These are phyloP conservation scores for Meiosimyza platycephala DNA, from an alignment of 2,888 invertebrate species.

Conservation along the genomic window DNA sequence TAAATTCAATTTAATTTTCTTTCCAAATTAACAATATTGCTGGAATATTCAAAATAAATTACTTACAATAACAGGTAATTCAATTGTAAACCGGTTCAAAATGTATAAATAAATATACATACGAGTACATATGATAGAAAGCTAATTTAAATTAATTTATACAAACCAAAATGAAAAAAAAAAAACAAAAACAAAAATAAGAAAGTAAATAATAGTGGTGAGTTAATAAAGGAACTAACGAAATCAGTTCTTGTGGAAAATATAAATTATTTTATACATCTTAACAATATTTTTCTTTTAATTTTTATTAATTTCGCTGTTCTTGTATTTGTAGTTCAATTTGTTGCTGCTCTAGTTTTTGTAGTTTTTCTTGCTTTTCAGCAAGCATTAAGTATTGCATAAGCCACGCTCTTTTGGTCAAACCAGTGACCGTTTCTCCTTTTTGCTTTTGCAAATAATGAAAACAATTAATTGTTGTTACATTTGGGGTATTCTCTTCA, in stretches of 20 bases:
- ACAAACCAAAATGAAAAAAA: not conserved
- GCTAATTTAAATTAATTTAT: not conserved
- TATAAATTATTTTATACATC: slow-evolving; percentile 38
- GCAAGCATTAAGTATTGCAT: slow-evolving; percentile 49
- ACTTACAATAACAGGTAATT: not conserved
- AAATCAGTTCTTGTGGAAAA: slow-evolving; percentile 37
- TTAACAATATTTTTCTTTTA: slow-evolving; percentile 1
- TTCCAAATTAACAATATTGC: slow-evolving; percentile 7
- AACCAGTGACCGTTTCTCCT: slow-evolving; percentile 57
- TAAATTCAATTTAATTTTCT: slow-evolving; percentile 11
- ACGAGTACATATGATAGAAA: not conserved
- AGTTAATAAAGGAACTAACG: slow-evolving; percentile 31
- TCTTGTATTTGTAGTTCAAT: not conserved
- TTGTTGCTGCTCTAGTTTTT: not conserved
- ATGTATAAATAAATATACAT: slow-evolving; percentile 18
- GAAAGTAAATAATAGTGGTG: too few relatives aligned
- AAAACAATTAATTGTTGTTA: slow-evolving; percentile 59
- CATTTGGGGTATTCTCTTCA: slow-evolving; percentile 61
- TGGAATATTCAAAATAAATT: slow-evolving; percentile 29
- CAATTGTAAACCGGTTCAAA: not conserved
- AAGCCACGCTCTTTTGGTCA: slow-evolving; percentile 56
- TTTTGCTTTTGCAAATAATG: slow-evolving; percentile 56
- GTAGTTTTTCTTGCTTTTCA: slow-evolving; percentile 7
- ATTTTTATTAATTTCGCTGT: not conserved
- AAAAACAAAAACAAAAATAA: not conserved